These are phyloP conservation scores for Augiades crinisus DNA, from an alignment of 2,888 invertebrate genomes.

Conservation along the genomic window DNA sequence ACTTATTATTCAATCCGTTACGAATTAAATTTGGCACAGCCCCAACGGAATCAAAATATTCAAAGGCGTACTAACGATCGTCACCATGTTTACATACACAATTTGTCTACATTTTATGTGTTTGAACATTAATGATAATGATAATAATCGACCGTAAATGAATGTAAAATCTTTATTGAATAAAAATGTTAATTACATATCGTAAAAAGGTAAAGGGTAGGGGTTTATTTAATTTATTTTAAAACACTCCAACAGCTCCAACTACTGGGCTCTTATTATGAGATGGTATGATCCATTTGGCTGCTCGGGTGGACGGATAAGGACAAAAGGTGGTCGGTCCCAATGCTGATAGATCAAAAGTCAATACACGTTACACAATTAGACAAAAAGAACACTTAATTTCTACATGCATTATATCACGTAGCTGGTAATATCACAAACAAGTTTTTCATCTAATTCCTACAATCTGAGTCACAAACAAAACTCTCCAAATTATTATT, in stretches of 20 bases:
- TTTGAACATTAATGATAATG: not conserved
- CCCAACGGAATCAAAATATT: constrained; percentile 34
- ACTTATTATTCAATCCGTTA: constrained; percentile 29
- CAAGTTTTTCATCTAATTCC: not conserved
- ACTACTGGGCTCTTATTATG: too few relatives aligned
- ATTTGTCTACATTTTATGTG: not conserved
- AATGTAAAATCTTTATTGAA: too few relatives aligned
- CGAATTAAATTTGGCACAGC: constrained; percentile 36
- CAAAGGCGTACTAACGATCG: constrained; percentile 1
- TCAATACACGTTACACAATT: not conserved
- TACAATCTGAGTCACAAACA: not conserved
- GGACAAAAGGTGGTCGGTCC: too few relatives aligned
- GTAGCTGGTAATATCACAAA: not conserved
- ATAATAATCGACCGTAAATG: too few relatives aligned
- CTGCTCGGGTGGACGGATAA: too few relatives aligned
- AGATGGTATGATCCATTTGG: too few relatives aligned
- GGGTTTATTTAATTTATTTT: too few relatives aligned
- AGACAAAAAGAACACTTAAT: not conserved
- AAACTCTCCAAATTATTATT: constrained; percentile 4
- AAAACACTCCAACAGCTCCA: too few relatives aligned
- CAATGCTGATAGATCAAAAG: too few relatives aligned
- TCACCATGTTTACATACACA: constrained; percentile 7
- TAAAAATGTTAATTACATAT: too few relatives aligned
- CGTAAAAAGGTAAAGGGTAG: too few relatives aligned
- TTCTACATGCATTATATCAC: not conserved